Conservation (phyloP, 2,888 invertebrate genomes). For the Melanargia galathea region DNA sequence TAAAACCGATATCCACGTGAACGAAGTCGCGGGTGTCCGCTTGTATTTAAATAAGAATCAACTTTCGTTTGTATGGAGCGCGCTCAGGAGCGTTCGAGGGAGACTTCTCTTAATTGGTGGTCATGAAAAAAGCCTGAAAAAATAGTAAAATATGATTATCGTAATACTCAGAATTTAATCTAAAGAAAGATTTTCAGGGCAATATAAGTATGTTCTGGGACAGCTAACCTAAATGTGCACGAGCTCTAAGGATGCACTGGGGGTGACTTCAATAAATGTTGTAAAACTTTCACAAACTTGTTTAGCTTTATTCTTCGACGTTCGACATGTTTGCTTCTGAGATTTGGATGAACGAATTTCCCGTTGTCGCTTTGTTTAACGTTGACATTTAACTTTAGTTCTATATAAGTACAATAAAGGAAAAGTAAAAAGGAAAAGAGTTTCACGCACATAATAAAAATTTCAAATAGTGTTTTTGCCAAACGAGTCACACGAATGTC, state of each 20-base stretch:
- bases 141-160: neutral
- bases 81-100: no score
- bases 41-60: no score
- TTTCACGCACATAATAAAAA: neutral
- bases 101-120: neutral
- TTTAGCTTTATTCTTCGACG: conserved; percentile 54
- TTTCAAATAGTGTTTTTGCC: neutral
- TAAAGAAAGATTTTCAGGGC: neutral
- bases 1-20: no score
- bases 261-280: conserved; percentile 68
- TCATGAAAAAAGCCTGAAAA: neutral
- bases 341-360: conserved; percentile 50
- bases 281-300: conserved; percentile 66
- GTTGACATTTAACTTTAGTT: conserved; percentile 35
- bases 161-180: neutral
- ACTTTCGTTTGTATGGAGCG: no score
- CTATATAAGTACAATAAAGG: neutral
- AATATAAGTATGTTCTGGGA: neutral
- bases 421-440: neutral
- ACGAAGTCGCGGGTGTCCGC: no score
- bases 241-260: conserved; percentile 15
- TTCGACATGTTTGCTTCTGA: conserved; percentile 70
- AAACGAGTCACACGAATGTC: neutral
- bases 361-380: conserved; percentile 39
- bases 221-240: conserved; percentile 4